Conservation (phyloP, 2,797 vertebrate species). For the Delichon dasypus region DNA sequence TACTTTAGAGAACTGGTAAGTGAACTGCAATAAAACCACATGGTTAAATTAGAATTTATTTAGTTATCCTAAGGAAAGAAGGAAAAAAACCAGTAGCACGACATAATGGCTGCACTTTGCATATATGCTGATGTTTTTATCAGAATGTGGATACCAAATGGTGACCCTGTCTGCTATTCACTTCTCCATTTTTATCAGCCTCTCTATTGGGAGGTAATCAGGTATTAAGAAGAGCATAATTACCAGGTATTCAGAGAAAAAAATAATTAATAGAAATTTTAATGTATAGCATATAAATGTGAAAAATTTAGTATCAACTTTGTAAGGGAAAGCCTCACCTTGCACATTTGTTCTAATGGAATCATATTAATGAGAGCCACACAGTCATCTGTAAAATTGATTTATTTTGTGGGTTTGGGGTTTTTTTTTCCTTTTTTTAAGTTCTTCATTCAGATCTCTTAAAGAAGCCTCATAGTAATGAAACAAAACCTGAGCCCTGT, state of each 20-base stretch:
- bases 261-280: neutral
- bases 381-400: neutral
- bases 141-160: neutral
- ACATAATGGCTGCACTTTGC: rapidly evolving
- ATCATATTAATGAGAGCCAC: neutral
- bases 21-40: neutral
- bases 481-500: neutral
- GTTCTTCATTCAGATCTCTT: neutral
- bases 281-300: neutral
- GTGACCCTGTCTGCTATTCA: neutral
- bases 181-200: neutral
- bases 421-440: neutral
- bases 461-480: neutral
- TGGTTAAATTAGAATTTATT: neutral
- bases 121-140: neutral
- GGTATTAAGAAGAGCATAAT: neutral
- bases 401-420: neutral
- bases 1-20: neutral
- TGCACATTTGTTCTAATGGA: neutral
- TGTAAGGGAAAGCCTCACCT: neutral
- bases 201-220: neutral
- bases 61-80: neutral
- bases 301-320: neutral
- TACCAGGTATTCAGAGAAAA: neutral
- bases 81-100: neutral